phyloP scores from a whole-genome alignment of 2,888 invertebrate genomes.

The Ecliptopera silaceata region DNA sequence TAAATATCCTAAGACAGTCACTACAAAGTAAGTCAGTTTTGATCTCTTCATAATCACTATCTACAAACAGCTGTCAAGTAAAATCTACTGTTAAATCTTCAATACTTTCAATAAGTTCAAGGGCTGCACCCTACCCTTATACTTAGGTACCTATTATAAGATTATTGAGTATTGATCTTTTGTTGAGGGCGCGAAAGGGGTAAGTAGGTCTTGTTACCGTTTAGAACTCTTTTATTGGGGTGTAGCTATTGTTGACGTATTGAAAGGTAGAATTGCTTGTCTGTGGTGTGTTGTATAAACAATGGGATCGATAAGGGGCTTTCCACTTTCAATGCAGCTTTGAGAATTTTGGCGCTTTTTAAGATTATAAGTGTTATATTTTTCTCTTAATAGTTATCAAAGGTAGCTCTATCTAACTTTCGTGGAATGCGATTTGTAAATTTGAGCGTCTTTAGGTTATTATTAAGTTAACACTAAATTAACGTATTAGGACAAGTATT shows the following conservation, averaged over 20 bases:
- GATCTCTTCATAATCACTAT: conserved; percentile 17
- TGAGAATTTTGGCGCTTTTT: neutral
- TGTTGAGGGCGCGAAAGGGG: conserved; percentile 68
- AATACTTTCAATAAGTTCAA: conserved; percentile 47
- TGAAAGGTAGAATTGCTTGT: conserved; percentile 20
- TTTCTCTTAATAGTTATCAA: too few relatives aligned
- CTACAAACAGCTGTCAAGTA: conserved; percentile 38
- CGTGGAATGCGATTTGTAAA: too few relatives aligned
- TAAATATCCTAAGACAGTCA: neutral
- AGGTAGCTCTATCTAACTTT: too few relatives aligned
- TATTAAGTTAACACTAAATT: too few relatives aligned
- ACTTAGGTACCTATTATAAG: conserved; percentile 66
- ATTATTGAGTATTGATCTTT: conserved; percentile 80
- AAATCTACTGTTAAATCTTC: conserved; percentile 62
- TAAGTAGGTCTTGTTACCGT: conserved; percentile 64
- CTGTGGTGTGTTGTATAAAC: conserved; percentile 27
- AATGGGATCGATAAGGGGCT: conserved; percentile 22
- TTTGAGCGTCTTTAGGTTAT: too few relatives aligned
- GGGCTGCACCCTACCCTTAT: conserved; percentile 51
- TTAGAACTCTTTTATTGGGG: conserved; percentile 38
- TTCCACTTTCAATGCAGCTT: conserved; percentile 1
- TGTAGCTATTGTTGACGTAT: conserved; percentile 30
- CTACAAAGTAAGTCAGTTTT: neutral
- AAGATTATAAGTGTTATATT: neutral
- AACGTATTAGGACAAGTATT: too few relatives aligned